These are phyloP conservation scores for Microctenopoma stevenorrisi DNA, from an alignment of 2,797 vertebrate species.

Conservation along the genomic window DNA sequence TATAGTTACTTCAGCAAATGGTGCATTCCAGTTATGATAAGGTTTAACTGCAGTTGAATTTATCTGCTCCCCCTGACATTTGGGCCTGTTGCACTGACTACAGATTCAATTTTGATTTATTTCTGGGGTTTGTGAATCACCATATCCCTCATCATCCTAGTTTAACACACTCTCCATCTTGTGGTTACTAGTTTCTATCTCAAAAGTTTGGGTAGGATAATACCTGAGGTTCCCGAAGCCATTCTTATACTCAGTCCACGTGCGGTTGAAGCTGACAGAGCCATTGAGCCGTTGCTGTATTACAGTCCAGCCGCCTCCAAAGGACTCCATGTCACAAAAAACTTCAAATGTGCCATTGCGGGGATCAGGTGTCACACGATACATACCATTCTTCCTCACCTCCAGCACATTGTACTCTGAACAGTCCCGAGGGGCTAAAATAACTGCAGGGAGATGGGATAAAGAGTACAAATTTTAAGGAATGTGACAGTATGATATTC, in stretches of 20 bases:
- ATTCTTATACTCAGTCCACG: slow-evolving; percentile 92
- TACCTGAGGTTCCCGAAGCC: slow-evolving; percentile 92
- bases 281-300: slow-evolving; percentile 91
- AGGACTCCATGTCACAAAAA: slow-evolving; percentile 94
- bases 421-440: slow-evolving; percentile 87
- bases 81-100: background rate
- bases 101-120: background rate
- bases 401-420: slow-evolving; percentile 88
- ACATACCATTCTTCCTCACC: slow-evolving; percentile 85
- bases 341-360: slow-evolving; percentile 89
- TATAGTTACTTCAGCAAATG: slow-evolving; percentile 16
- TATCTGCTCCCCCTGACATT: background rate
- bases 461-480: slow-evolving; percentile 29
- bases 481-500: slow-evolving; percentile 41
- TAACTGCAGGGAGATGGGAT: slow-evolving; percentile 62
- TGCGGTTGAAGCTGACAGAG: slow-evolving; percentile 91
- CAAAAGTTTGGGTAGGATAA: background rate
- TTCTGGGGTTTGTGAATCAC: too few relatives aligned
- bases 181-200: too few relatives aligned
- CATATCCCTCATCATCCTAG: too few relatives aligned
- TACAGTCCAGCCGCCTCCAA: slow-evolving; percentile 94
- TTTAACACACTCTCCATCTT: too few relatives aligned
- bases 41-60: background rate
- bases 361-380: slow-evolving; percentile 88
- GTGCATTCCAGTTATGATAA: slow-evolving; percentile 17